phyloP scores from a whole-genome alignment of 2,113 vertebrate genomes.

The Saimiri boliviensis region DNA sequence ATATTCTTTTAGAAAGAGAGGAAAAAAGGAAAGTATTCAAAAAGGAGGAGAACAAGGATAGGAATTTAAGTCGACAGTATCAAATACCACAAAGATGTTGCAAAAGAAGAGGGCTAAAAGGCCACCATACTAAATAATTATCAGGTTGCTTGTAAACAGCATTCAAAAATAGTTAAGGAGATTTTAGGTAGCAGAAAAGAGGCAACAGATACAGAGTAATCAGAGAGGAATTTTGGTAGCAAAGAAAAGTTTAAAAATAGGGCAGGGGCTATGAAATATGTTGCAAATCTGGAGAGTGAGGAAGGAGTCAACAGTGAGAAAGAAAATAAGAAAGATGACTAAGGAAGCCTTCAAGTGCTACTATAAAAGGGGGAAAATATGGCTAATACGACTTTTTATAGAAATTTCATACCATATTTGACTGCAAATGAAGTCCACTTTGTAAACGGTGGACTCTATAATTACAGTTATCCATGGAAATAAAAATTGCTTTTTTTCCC shows the following conservation, averaged over 20 bases:
- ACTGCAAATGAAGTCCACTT: constrained; percentile 37
- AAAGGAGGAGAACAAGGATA: background rate
- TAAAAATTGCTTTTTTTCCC: background rate
- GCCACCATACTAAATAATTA: background rate
- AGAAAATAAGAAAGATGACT: background rate
- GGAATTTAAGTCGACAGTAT: background rate
- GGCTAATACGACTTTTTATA: background rate
- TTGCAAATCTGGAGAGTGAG: background rate
- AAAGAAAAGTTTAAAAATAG: constrained; percentile 17
- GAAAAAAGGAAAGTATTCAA: background rate
- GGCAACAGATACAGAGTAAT: background rate
- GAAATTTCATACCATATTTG: background rate
- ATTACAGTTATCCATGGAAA: background rate
- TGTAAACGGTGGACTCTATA: background rate
- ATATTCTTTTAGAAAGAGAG: background rate
- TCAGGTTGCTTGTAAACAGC: background rate
- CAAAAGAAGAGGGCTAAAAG: background rate
- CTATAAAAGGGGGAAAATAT: background rate
- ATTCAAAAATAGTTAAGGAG: background rate
- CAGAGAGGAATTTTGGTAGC: background rate
- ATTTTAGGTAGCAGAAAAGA: background rate
- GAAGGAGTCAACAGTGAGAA: background rate
- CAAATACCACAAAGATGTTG: background rate
- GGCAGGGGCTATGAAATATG: background rate
- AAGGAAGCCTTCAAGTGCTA: background rate